phyloP scores from a whole-genome alignment of 2,888 invertebrate species.

The Gymnoscelis rufifasciata region DNA sequence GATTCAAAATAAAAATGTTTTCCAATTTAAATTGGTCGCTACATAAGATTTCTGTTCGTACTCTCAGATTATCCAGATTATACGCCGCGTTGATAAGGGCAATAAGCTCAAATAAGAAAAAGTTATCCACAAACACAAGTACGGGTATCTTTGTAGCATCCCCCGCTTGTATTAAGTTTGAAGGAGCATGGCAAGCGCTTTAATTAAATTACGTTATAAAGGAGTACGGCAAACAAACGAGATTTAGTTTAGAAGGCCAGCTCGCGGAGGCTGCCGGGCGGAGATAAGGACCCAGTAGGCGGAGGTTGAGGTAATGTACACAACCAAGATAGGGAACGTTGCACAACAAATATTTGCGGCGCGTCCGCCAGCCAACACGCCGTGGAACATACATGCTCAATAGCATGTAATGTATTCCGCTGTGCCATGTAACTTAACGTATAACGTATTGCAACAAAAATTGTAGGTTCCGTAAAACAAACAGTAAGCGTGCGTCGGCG shows the following conservation, averaged over 20 bases:
- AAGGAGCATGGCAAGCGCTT: slow-evolving; percentile 44
- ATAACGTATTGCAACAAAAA: neutral
- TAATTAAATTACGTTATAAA: slow-evolving; percentile 58
- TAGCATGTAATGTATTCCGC: slow-evolving; percentile 30
- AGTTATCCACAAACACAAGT: slow-evolving; percentile 25
- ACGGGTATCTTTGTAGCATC: slow-evolving; percentile 19
- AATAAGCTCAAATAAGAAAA: slow-evolving; percentile 17
- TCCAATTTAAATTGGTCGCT: no score
- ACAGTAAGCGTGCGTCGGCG: neutral
- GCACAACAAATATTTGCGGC: slow-evolving; percentile 61
- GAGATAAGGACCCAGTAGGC: slow-evolving; percentile 57
- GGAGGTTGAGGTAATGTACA: slow-evolving; percentile 57
- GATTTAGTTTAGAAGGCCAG: slow-evolving; percentile 50
- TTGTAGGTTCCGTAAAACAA: no score
- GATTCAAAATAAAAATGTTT: no score
- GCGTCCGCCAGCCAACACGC: slow-evolving; percentile 28
- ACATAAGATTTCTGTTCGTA: no score
- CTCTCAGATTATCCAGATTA: slow-evolving; percentile 19
- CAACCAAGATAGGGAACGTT: slow-evolving; percentile 54
- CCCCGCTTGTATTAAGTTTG: slow-evolving; percentile 20
- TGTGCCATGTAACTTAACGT: neutral
- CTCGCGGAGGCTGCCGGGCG: slow-evolving; percentile 46
- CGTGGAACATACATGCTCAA: slow-evolving; percentile 30
- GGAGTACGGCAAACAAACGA: slow-evolving; percentile 51
- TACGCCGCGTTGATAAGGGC: slow-evolving; percentile 14